Evolutionary conservation across 2,888 invertebrate species (phyloP).

Genomic region (Microctonus brassicae): DNA sequence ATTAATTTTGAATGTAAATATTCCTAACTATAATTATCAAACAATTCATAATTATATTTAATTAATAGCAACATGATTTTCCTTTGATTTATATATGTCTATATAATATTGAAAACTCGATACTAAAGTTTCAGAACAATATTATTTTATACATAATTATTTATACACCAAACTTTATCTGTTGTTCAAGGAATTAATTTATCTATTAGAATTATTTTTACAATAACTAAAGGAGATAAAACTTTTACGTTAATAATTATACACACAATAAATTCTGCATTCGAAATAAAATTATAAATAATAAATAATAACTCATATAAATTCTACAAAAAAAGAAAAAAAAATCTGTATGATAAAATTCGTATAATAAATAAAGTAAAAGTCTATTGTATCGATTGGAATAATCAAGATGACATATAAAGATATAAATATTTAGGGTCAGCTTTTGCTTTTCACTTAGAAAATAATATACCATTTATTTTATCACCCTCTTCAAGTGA

Average conservation of each 20-base stretch:
- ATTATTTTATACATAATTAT: background rate
- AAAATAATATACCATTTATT: background rate
- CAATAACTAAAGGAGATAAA: too few species aligned
- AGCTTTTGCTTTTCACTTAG: background rate
- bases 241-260: too few species aligned
- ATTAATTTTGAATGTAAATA: background rate
- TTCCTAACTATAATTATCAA: background rate
- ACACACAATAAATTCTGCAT: too few species aligned
- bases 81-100: too few species aligned
- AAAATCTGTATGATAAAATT: too few species aligned
- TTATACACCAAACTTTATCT: background rate
- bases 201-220: background rate
- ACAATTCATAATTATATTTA: background rate
- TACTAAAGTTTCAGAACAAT: background rate
- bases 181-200: background rate
- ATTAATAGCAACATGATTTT: background rate
- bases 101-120: background rate
- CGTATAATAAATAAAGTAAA: background rate
- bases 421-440: background rate
- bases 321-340: too few species aligned
- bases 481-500: background rate
- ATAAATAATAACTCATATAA: too few species aligned
- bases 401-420: background rate
- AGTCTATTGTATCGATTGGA: background rate
- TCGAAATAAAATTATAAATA: too few species aligned